A percentile compares a stretch with the other conserved stretches of the same genome.
These are phyloP conservation scores for Palythoa heliodiscus DNA, from an alignment of 92 coral and sea anemone species.

Conservation along the genomic window DNA sequence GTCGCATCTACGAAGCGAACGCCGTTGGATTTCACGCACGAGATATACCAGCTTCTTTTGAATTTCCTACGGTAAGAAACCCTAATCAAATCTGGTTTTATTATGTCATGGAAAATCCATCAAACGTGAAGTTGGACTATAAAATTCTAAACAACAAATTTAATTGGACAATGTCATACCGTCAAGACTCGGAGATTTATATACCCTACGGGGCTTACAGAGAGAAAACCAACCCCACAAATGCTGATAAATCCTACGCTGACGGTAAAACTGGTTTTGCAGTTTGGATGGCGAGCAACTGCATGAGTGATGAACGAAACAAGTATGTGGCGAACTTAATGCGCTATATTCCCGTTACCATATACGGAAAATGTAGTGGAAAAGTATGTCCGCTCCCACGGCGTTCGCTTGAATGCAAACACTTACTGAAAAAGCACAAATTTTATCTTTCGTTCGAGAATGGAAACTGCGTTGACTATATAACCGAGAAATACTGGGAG, in stretches of 20 bases:
- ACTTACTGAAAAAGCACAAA: conserved; percentile 45
- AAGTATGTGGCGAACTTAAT: conserved; percentile 56
- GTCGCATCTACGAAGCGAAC: conserved; percentile 57
- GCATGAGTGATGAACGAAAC: conserved; percentile 56
- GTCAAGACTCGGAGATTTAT: conserved; percentile 69
- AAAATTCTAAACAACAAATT: conserved; percentile 48
- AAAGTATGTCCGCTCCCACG: conserved; percentile 60
- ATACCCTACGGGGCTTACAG: conserved; percentile 70
- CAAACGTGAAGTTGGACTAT: conserved; percentile 35
- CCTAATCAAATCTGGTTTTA: conserved; percentile 82
- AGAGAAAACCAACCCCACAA: conserved; percentile 5
- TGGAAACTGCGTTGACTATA: conserved; percentile 58
- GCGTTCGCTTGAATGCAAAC: conserved; percentile 52
- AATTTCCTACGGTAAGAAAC: conserved; percentile 38
- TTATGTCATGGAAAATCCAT: conserved; percentile 74
- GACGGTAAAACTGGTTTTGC: conserved; percentile 57
- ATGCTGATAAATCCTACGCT: conserved; percentile 28
- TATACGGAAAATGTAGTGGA: conserved; percentile 29
- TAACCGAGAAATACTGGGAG: conserved; percentile 71
- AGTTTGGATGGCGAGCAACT: conserved; percentile 86
- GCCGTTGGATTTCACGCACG: conserved; percentile 85
- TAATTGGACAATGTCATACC: conserved; percentile 89
- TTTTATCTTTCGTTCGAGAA: conserved; percentile 66
- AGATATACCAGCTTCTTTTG: conserved; percentile 50
- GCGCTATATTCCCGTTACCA: conserved; percentile 2